Conservation (phyloP, 1,140 invertebrate genomes). For the Apis laboriosa region DNA sequence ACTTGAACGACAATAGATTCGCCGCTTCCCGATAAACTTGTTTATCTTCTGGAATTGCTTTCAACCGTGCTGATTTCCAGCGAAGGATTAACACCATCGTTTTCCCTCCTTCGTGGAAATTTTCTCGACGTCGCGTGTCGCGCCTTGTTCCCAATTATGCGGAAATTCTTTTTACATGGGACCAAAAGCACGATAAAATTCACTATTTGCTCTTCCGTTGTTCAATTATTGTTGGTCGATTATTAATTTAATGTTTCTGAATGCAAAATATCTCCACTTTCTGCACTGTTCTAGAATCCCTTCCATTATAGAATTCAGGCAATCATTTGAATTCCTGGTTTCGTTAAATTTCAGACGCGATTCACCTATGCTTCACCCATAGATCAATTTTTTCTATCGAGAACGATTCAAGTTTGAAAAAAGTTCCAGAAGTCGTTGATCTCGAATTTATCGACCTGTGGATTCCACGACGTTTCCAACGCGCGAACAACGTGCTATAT, state of each 20-base stretch:
- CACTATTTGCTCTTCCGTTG: neutral
- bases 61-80: slow-evolving; percentile 2
- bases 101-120: neutral
- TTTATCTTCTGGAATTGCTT: slow-evolving; percentile 31
- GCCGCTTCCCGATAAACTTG: slow-evolving; percentile 20
- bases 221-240: neutral
- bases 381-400: neutral
- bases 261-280: neutral
- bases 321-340: neutral
- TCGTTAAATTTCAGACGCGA: neutral
- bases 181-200: neutral
- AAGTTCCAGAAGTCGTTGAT: slow-evolving; percentile 8
- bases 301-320: neutral
- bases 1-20: slow-evolving; percentile 19
- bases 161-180: slow-evolving; percentile 1
- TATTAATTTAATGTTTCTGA: neutral
- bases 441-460: slow-evolving; percentile 19
- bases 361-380: neutral
- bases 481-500: neutral
- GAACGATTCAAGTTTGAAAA: neutral
- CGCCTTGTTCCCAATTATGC: neutral
- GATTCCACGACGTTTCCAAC: neutral
- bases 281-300: neutral
- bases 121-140: slow-evolving; percentile 2
- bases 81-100: slow-evolving; percentile 10